phyloP scores from a whole-genome alignment of 2,113 vertebrate genomes.

The Romanogobio albipinnatus region DNA sequence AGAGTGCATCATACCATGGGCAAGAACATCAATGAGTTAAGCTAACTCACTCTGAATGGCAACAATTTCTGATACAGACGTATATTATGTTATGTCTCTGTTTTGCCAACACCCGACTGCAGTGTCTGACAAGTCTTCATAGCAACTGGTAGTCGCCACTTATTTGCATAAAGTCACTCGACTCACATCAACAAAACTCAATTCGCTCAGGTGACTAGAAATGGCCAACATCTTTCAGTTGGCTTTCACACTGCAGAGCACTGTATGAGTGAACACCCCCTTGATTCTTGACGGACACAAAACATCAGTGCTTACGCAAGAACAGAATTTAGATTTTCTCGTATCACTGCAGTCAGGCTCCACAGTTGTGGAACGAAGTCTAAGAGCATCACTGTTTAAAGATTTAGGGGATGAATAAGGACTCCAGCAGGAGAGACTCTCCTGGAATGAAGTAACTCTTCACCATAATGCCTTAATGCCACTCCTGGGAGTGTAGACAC shows the following conservation, averaged over 20 bases:
- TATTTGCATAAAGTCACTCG: background rate
- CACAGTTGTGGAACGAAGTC: background rate
- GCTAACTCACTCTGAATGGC: background rate
- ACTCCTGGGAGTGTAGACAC: conserved; percentile 24
- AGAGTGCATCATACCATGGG: background rate
- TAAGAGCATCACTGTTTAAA: conserved; percentile 47
- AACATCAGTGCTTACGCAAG: background rate
- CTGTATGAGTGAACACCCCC: background rate
- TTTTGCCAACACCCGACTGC: background rate
- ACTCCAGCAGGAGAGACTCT: conserved; percentile 31
- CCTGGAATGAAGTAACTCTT: conserved; percentile 39
- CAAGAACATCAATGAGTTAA: background rate
- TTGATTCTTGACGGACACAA: background rate
- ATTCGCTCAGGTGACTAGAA: background rate
- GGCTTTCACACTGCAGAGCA: background rate
- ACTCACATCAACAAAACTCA: background rate
- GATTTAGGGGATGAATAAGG: conserved; percentile 45
- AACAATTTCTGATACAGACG: background rate
- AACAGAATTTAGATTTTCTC: background rate
- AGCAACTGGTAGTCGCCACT: background rate
- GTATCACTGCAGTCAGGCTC: background rate
- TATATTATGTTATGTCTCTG: too few species aligned
- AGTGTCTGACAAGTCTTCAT: background rate
- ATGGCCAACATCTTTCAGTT: background rate
- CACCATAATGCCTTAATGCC: conserved; percentile 42